Evolutionary conservation across 2,797 vertebrate species (phyloP).

Genomic region (Chiloscyllium punctatum): DNA sequence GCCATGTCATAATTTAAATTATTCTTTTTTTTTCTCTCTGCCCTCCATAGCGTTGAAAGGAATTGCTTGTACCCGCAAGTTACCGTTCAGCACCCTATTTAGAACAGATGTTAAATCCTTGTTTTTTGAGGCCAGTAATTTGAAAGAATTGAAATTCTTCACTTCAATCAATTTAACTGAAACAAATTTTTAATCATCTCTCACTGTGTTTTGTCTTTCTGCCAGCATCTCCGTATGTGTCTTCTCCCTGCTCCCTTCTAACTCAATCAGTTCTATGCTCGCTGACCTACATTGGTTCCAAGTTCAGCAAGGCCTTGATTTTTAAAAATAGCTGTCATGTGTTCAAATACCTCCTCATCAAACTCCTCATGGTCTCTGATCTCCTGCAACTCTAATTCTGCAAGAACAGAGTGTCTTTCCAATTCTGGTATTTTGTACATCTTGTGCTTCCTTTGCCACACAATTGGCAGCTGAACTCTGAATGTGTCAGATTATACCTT

Average conservation of each 20-base stretch:
- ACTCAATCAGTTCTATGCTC: not conserved
- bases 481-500: not conserved
- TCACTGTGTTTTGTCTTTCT: not conserved
- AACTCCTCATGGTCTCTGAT: not conserved
- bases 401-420: not conserved
- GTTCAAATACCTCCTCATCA: not conserved
- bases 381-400: not conserved
- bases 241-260: not conserved
- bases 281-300: no score
- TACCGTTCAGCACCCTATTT: not conserved
- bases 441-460: not conserved
- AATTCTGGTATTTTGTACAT: not conserved
- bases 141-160: not conserved
- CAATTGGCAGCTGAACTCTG: not conserved
- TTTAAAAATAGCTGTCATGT: not conserved
- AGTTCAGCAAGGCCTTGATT: not conserved
- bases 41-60: not conserved
- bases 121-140: not conserved
- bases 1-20: not conserved
- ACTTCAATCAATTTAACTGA: not conserved
- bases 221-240: not conserved
- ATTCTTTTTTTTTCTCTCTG: not conserved
- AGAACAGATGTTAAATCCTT: not conserved
- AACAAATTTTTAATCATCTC: not conserved
- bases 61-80: not conserved